Evolutionary conservation across 2,888 invertebrate genomes (phyloP), one percentile per base, ranked within the genome.

Genomic region (Marronus borbonicus): DNA sequence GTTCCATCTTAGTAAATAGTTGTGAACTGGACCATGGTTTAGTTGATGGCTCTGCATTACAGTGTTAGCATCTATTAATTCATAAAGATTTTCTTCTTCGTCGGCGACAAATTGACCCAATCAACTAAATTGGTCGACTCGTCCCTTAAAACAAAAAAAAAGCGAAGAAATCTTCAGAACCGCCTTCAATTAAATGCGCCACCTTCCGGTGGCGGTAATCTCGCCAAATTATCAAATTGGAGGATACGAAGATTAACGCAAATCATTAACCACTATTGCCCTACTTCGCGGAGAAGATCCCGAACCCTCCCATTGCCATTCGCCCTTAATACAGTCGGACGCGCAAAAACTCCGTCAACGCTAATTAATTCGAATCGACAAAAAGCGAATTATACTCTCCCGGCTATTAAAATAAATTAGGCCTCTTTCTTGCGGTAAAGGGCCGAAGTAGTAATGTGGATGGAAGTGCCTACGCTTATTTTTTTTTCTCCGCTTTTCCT

Each of bases 351-450:
- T 20, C 66, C 66, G 66, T 68, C 66, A 68, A 68, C 66, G 66
- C 66, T 68, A 68, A 68, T 68, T 68, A 68, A 68, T 68, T 68
- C 49, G 49, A 68, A 68, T 49, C 66, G 66, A 68, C 66, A 68
- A 68, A 68, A 68, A 68, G 66, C 66, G 66, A 68, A 68, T 68
- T 68, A 68, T 68, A 68, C 49, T 68, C 66, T 68, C 66, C 17
- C 66, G 44, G 49, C 44, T 24, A 68, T 68, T 68, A 68, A 68
- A 68, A 68, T 68, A 68, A 68, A 68, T 68, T 68, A 68, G 66
- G 66, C 50, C 60, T 68, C 24, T 44, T 68, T 68, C 66, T 68
- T 49, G 66, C 17, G 44, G 66, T 17, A 14, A 17, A 24, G 8
- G 28, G 50, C 12, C 60, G 24, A 24, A 28, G 24, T 60, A 24